phyloP scores from a whole-genome alignment of 2,888 invertebrate species.

The Tipula unca region DNA sequence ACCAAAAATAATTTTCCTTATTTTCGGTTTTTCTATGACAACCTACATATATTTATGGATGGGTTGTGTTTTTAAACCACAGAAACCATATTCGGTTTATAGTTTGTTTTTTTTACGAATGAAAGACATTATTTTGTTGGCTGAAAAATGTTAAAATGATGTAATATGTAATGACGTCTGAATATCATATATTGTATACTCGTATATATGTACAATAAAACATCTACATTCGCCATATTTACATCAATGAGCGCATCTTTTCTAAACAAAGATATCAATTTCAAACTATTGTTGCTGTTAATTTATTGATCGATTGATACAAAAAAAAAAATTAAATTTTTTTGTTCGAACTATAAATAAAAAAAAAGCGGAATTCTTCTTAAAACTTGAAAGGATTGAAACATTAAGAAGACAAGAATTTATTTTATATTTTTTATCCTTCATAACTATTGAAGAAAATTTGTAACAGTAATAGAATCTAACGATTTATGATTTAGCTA shows the following conservation, averaged over 20 bases:
- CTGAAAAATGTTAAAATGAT: too few relatives aligned
- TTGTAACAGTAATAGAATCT: background rate
- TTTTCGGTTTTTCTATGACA: background rate
- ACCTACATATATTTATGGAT: background rate
- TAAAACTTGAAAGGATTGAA: background rate
- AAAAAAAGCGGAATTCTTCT: too few relatives aligned
- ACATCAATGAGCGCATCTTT: background rate
- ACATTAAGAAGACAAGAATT: background rate
- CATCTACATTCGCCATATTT: background rate
- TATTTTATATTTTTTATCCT: background rate
- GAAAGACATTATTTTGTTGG: too few relatives aligned
- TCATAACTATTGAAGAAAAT: background rate
- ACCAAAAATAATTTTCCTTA: background rate
- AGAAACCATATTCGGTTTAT: too few relatives aligned
- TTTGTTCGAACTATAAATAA: background rate
- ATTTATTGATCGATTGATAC: background rate
- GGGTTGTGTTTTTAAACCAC: background rate
- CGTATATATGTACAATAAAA: background rate
- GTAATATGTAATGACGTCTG: too few relatives aligned
- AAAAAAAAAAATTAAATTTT: background rate
- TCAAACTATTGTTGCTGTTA: background rate
- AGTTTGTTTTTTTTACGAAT: too few relatives aligned
- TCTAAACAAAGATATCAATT: background rate
- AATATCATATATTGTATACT: too few relatives aligned
- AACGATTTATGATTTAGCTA: background rate